Conservation (phyloP, 2,113 vertebrate species). For the Scatophagus argus region DNA sequence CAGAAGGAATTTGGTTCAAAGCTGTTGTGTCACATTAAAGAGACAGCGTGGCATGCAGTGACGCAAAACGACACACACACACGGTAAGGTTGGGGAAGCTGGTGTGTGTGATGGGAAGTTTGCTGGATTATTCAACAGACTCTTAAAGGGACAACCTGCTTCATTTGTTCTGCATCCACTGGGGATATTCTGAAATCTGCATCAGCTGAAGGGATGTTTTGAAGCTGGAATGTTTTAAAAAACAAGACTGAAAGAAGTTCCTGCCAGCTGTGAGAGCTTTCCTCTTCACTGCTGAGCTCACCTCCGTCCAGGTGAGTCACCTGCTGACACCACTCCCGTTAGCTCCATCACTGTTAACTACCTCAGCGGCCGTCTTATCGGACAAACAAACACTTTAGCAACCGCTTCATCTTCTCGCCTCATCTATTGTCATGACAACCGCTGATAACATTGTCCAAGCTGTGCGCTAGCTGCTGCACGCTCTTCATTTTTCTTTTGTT, state of each 20-base stretch:
- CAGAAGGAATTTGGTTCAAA: constrained; percentile 27
- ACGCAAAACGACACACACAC: constrained; percentile 1
- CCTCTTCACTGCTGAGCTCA: not conserved
- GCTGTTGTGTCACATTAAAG: constrained; percentile 20
- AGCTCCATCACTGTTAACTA: not conserved
- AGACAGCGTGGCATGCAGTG: constrained; percentile 40
- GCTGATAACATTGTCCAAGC: constrained; percentile 4
- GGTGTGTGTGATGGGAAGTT: not conserved
- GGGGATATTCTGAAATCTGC: not conserved
- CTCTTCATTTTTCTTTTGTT: not conserved
- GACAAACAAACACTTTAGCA: not conserved
- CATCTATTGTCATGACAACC: not conserved
- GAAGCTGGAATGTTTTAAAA: too few relatives aligned
- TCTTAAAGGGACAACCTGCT: not conserved
- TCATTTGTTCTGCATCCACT: too few relatives aligned
- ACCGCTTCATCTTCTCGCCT: too few relatives aligned
- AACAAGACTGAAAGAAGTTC: too few relatives aligned
- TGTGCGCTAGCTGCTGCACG: not conserved
- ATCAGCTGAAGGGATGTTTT: too few relatives aligned
- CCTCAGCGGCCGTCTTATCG: constrained; percentile 5
- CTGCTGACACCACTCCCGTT: constrained; percentile 25
- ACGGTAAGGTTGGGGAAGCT: constrained; percentile 45
- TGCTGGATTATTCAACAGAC: not conserved
- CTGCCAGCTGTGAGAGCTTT: not conserved
- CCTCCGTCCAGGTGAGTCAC: constrained; percentile 6